Evolutionary conservation across 2,113 vertebrate species (phyloP).

Genomic region (Ondatra zibethicus): DNA sequence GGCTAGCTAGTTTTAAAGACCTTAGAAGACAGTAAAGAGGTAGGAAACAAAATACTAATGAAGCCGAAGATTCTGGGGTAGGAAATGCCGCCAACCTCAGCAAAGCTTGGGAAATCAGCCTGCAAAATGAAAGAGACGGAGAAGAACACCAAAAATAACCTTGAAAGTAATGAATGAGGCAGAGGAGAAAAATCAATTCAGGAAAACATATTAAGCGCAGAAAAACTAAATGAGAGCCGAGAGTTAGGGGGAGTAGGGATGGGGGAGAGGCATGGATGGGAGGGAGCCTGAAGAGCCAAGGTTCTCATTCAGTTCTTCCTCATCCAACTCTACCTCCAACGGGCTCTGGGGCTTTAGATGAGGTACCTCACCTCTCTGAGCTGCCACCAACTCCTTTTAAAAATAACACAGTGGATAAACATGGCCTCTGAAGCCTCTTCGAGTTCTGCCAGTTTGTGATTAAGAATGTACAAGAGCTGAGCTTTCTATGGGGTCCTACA

Average conservation of each 20-base stretch:
- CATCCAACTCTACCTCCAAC: neutral
- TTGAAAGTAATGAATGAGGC: conserved; percentile 80
- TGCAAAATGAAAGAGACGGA: conserved; percentile 73
- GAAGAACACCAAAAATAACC: conserved; percentile 78
- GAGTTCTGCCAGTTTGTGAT: neutral
- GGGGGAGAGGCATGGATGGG: neutral
- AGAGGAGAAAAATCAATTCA: conserved; percentile 78
- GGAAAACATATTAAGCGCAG: conserved; percentile 78
- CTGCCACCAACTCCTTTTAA: neutral
- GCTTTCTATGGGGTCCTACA: neutral
- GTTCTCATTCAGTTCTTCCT: neutral
- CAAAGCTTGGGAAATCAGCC: conserved; percentile 72
- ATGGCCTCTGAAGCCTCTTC: neutral
- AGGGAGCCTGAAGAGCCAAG: neutral
- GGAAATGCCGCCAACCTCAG: conserved; percentile 60
- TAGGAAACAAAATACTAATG: neutral
- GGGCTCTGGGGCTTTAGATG: neutral
- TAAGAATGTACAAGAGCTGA: neutral
- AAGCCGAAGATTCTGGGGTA: conserved; percentile 51
- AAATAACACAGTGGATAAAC: neutral
- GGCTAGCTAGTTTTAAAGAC: neutral
- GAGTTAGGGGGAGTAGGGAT: neutral
- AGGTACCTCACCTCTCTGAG: conserved; percentile 7
- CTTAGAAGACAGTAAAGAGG: neutral
- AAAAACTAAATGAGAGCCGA: conserved; percentile 73